Evolutionary conservation across 2,113 vertebrate genomes (phyloP).

Genomic region (Lanius ludovicianus): DNA sequence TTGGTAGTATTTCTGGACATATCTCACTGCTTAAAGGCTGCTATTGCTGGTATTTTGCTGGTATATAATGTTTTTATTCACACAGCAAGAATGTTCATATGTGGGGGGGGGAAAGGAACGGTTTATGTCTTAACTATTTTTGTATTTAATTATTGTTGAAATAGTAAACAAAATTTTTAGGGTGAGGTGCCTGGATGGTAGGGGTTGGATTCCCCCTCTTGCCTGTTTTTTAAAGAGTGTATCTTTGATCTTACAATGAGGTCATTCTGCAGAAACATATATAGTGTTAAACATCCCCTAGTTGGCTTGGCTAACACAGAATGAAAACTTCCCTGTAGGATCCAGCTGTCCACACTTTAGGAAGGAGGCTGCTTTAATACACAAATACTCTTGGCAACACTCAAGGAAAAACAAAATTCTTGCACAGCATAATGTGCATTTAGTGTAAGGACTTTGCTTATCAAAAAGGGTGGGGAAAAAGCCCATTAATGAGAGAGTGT

Average conservation of each 20-base stretch:
- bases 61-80: neutral
- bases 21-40: neutral
- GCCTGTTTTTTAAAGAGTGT: neutral
- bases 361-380: neutral
- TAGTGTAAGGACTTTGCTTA: neutral
- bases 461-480: neutral
- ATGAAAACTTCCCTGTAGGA: neutral
- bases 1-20: neutral
- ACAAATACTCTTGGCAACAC: neutral
- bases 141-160: neutral
- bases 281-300: neutral
- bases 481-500: neutral
- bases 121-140: neutral
- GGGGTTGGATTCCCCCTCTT: neutral
- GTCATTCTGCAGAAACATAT: neutral
- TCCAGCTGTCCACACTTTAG: neutral
- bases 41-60: neutral
- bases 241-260: neutral
- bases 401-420: neutral
- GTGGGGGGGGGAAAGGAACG: neutral
- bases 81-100: neutral
- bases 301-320: neutral
- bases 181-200: neutral
- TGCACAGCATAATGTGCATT: neutral
- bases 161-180: neutral